Conservation (phyloP, 2,113 vertebrate species). For the Chitala chitala region DNA sequence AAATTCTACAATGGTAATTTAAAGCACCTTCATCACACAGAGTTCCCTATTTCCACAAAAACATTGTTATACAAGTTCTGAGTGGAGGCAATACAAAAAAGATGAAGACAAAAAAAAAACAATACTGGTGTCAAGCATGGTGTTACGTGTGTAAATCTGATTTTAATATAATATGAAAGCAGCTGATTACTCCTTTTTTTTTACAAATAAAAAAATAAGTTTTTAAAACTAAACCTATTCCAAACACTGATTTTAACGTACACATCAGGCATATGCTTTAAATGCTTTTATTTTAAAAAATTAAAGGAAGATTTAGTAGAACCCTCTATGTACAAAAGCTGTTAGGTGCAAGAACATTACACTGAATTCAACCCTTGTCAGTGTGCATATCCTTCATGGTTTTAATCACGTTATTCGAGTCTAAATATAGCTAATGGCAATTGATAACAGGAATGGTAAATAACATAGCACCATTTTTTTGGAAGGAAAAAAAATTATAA, state of each 20-base stretch:
- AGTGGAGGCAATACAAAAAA: neutral
- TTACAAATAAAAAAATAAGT: neutral
- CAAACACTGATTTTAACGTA: conserved; percentile 16
- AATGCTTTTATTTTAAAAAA: conserved; percentile 52
- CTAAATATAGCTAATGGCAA: conserved; percentile 51
- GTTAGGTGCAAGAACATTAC: conserved; percentile 36
- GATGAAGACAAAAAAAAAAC: neutral
- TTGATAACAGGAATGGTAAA: conserved; percentile 73
- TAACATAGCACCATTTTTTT: conserved; percentile 73
- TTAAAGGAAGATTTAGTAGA: conserved; percentile 30
- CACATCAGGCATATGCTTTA: conserved; percentile 21
- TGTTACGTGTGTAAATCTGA: neutral
- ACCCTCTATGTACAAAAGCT: conserved; percentile 45
- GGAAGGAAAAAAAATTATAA: conserved; percentile 55
- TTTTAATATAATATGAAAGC: neutral
- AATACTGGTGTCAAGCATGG: conserved; percentile 10
- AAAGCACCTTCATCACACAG: too few relatives aligned
- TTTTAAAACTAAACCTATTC: neutral
- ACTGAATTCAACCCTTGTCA: conserved; percentile 37
- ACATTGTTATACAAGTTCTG: neutral
- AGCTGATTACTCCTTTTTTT: neutral
- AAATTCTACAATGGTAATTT: too few relatives aligned
- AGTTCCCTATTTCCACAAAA: neutral
- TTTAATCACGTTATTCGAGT: conserved; percentile 33
- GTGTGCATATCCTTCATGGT: conserved; percentile 37